These are phyloP conservation scores for Neosilurus mollespiculum DNA, from an alignment of 2,797 vertebrate species.

Conservation along the genomic window DNA sequence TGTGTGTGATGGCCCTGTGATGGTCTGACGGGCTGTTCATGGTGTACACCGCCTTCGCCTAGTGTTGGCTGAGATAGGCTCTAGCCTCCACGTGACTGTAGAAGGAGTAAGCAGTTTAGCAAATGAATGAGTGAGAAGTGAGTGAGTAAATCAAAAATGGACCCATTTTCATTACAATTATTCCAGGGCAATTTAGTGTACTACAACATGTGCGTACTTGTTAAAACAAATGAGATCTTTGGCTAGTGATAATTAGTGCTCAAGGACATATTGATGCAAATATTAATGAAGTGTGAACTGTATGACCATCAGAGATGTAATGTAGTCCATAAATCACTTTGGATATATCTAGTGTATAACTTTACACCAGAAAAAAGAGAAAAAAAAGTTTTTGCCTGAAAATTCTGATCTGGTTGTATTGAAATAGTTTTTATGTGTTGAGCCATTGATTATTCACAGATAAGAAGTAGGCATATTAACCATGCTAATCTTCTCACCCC, in stretches of 20 bases:
- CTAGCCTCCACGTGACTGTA: too few species aligned
- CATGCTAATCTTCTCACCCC: constrained; percentile 13
- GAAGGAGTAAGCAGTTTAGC: too few species aligned
- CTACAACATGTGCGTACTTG: background rate
- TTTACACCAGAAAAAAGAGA: background rate
- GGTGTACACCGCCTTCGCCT: too few species aligned
- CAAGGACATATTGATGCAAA: constrained; percentile 16
- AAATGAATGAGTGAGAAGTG: too few species aligned
- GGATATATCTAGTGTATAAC: background rate
- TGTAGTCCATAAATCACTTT: background rate
- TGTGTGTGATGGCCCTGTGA: too few species aligned
- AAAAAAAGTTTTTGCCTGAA: background rate
- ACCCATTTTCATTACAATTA: background rate
- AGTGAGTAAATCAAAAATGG: too few species aligned
- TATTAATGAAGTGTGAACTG: constrained; percentile 16
- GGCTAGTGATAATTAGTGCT: constrained; percentile 26
- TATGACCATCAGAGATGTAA: background rate
- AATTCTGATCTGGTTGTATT: background rate
- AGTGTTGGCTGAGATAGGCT: too few species aligned
- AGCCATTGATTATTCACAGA: background rate
- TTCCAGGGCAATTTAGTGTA: background rate
- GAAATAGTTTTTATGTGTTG: background rate
- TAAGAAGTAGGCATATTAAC: background rate
- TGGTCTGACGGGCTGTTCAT: too few species aligned
- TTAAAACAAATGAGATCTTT: background rate